Conservation (phyloP, 2,888 invertebrate genomes). For the Helleia helle region DNA sequence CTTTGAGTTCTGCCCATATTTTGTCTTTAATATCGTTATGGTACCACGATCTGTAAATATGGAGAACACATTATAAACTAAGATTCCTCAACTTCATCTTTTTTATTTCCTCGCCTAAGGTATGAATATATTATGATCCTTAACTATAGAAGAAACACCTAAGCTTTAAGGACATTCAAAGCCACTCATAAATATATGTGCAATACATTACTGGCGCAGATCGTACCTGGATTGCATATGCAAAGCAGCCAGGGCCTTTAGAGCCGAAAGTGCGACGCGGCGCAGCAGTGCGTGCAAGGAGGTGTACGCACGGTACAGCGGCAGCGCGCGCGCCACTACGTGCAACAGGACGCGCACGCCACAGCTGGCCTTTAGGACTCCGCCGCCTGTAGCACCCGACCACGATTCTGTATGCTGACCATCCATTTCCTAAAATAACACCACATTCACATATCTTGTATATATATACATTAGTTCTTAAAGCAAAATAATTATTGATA, state of each 20-base stretch:
- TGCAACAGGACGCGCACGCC: constrained; percentile 21
- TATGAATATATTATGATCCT: too few relatives aligned
- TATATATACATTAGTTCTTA: too few relatives aligned
- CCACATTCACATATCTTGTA: background rate
- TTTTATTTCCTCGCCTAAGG: too few relatives aligned
- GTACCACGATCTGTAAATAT: constrained; percentile 32
- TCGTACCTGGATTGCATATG: constrained; percentile 30
- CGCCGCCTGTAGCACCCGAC: constrained; percentile 38
- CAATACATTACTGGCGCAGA: background rate
- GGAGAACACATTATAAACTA: background rate
- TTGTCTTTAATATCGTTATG: constrained; percentile 26
- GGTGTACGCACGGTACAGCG: constrained; percentile 27
- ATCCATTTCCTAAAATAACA: constrained; percentile 33
- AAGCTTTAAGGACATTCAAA: too few relatives aligned
- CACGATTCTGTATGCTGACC: constrained; percentile 27
- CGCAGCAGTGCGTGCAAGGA: constrained; percentile 27
- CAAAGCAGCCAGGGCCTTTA: constrained; percentile 33
- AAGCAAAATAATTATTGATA: too few relatives aligned
- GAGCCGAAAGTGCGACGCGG: constrained; percentile 23
- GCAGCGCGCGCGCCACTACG: constrained; percentile 21
- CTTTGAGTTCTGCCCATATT: constrained; percentile 43
- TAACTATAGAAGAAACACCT: too few relatives aligned
- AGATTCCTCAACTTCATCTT: too few relatives aligned
- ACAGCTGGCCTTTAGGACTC: constrained; percentile 27
- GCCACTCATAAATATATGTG: too few relatives aligned